Evolutionary conservation across 2,888 invertebrate genomes (phyloP), one percentile per base, ranked within the genome.

Genomic region (Acleris literana): DNA sequence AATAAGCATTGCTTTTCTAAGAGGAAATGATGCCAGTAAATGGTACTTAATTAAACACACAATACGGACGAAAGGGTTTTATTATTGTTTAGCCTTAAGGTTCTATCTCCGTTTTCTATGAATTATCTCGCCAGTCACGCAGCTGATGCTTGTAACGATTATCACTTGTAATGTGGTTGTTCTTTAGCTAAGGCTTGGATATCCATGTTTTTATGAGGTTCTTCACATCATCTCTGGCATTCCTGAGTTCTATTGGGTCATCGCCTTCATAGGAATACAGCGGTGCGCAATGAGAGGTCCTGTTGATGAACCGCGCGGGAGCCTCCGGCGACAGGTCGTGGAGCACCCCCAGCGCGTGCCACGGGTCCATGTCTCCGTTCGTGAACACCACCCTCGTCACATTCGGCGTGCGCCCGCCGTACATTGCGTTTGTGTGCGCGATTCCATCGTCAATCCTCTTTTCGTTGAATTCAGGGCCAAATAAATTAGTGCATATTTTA

Each of bases 281-380:
- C 69, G 88, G 88, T 70, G 76, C 74, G 62, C 90, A 90, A 48
- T 90, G 90, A 1, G 90, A 86, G 1, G 83, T 70, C 16, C 77
- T 74, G 2, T 84, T 80, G 63, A 90, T 85, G 1, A 84, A 68
- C 68, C 85, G 84, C 13, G 89, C 86, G 43, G 88, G 90, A 11
- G 88, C 85, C 18, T 88, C 72, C 62, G 85, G 82, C 0, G 88
- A 85, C 20, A 90, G 70, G 72, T 93, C 90, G 71, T 91, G 81
- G 11, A 93, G 77, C 20, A 94, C 78, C 11, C 94, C 90, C 1
- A 94, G 80, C 39, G 82, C 81, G 72, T 93, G 93, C 93, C 94
- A 94, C 1, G 94, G 94, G 77, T 95, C 94, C 56, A 93, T 74
- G 46, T 93, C 90, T 5, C 94, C 94, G 73, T 94, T 94, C 0